Percentiles rank a stretch among this genome's conserved stretches.
phyloP scores from a whole-genome alignment of 1,140 invertebrate genomes.

The Epicauta chinensis region DNA sequence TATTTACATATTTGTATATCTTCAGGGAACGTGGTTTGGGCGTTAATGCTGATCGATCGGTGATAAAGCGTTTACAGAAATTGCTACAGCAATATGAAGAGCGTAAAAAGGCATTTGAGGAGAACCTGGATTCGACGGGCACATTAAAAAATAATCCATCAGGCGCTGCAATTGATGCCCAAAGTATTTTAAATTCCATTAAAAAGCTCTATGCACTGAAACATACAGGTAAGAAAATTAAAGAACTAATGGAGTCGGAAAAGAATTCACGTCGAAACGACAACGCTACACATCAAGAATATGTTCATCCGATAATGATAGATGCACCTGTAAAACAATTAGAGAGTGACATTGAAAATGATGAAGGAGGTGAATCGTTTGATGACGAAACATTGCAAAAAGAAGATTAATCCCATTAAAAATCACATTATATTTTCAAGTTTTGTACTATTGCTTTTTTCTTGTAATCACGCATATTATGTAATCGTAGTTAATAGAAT shows the following conservation, averaged over 20 bases:
- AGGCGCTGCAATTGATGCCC: neutral
- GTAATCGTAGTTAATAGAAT: no score
- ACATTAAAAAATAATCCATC: neutral
- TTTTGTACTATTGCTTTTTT: no score
- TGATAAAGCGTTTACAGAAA: conserved; percentile 1
- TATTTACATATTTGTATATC: no score
- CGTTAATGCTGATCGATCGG: conserved; percentile 2
- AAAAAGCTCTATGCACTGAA: conserved; percentile 5
- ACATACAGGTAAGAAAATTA: conserved; percentile 13
- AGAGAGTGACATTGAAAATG: no score
- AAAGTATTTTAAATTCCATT: neutral
- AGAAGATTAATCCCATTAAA: no score
- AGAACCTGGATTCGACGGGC: neutral
- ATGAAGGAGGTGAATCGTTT: no score
- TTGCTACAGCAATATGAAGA: neutral
- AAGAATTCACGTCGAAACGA: neutral
- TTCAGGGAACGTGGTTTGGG: conserved; percentile 19
- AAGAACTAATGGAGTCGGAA: conserved; percentile 5
- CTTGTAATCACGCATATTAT: no score
- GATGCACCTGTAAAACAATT: no score
- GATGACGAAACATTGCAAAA: no score
- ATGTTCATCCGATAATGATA: no score
- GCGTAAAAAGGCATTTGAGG: neutral
- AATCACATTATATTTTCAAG: no score
- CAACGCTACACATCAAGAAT: neutral